Conservation (phyloP, 2,888 invertebrate species). For the Hypsopygia costalis region DNA sequence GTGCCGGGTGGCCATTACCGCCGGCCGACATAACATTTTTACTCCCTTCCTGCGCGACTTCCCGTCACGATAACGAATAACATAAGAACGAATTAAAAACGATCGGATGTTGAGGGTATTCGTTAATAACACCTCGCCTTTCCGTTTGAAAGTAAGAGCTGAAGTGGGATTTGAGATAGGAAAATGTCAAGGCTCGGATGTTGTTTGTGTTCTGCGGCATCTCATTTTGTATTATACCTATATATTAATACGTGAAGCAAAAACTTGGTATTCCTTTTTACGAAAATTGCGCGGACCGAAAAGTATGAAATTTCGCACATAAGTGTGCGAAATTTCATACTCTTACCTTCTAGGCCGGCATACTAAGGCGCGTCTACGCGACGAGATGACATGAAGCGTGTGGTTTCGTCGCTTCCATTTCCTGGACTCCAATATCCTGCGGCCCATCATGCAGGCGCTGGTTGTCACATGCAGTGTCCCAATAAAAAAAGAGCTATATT, state of each 20-base stretch:
- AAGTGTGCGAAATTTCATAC: no score
- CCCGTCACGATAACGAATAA: conserved; percentile 54
- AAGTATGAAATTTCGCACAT: no score
- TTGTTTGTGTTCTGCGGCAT: background rate
- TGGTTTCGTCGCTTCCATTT: no score
- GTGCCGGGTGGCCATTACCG: conserved; percentile 21
- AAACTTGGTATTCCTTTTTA: no score
- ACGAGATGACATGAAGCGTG: no score
- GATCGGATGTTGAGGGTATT: conserved; percentile 47
- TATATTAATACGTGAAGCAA: no score
- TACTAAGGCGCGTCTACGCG: no score
- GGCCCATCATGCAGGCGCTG: no score
- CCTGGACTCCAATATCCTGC: no score
- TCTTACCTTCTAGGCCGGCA: no score
- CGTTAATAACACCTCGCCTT: conserved; percentile 42
- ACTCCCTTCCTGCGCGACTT: conserved; percentile 49
- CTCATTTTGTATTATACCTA: background rate
- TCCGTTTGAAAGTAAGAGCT: conserved; percentile 30
- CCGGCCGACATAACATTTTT: conserved; percentile 47
- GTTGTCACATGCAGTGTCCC: no score
- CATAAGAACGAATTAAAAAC: conserved; percentile 44
- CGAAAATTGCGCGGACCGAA: background rate
- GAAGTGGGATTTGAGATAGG: conserved; percentile 3
- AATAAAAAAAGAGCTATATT: no score
- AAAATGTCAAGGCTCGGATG: background rate